A percentile compares a stretch with the other conserved stretches of the same genome.
Evolutionary conservation across 2,888 invertebrate species (phyloP).

Genomic region (Meloe dianella): DNA sequence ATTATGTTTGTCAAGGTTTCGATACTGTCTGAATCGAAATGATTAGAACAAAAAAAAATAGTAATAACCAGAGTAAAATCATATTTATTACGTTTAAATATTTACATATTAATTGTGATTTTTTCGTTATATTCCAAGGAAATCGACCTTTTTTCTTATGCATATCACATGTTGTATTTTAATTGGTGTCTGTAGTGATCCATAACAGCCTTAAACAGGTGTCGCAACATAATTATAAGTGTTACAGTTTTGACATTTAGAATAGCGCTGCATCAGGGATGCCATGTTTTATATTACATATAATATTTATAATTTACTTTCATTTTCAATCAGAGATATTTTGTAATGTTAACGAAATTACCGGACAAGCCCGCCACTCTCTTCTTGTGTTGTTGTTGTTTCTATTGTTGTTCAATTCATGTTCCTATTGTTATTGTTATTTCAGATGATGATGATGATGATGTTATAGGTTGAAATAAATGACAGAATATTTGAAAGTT

Average conservation of each 20-base stretch:
- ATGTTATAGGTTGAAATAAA: slow-evolving; percentile 13
- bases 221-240: slow-evolving; percentile 37
- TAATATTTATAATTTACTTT: slow-evolving; percentile 21
- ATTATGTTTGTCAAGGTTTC: slow-evolving; percentile 13
- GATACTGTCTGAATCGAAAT: too few species aligned
- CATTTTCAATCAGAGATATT: slow-evolving; percentile 28
- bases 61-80: too few species aligned
- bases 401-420: background rate
- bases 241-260: slow-evolving; percentile 43
- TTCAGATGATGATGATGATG: slow-evolving; percentile 12
- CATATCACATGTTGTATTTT: slow-evolving; percentile 18
- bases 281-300: slow-evolving; percentile 24
- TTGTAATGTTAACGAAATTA: slow-evolving; percentile 27
- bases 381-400: background rate
- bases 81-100: background rate
- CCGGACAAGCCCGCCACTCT: slow-evolving; percentile 23
- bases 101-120: slow-evolving; percentile 10
- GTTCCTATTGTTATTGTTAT: slow-evolving; percentile 19
- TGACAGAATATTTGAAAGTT: slow-evolving; percentile 13
- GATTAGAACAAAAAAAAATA: too few species aligned
- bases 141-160: background rate
- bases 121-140: slow-evolving; percentile 3
- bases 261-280: slow-evolving; percentile 39
- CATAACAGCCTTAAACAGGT: slow-evolving; percentile 29
- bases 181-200: slow-evolving; percentile 32